Evolutionary conservation across 2,888 invertebrate genomes (phyloP).

Genomic region (Halictus ligatus): DNA sequence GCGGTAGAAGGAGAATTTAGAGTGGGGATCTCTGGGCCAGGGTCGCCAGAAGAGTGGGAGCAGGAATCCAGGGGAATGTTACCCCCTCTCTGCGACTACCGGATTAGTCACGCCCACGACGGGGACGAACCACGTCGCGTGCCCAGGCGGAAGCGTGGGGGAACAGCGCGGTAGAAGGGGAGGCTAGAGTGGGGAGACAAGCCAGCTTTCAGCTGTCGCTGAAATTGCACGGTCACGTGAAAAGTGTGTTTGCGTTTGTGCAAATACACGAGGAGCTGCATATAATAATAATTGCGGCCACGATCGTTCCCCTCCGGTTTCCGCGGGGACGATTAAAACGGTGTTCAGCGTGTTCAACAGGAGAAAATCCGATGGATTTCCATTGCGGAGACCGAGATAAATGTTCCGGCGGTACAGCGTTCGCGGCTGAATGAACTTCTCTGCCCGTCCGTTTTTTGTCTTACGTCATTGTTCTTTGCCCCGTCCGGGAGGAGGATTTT

Average conservation of each 20-base stretch:
- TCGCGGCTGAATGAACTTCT: constrained; percentile 19
- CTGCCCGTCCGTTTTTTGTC: background rate
- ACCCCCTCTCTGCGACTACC: too few relatives aligned
- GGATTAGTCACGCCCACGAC: too few relatives aligned
- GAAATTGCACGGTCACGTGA: constrained; percentile 19
- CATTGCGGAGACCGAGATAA: constrained; percentile 10
- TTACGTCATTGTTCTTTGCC: constrained; percentile 20
- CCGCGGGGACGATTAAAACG: constrained; percentile 40
- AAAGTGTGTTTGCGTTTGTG: constrained; percentile 24
- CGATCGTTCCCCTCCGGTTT: background rate
- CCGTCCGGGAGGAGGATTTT: background rate
- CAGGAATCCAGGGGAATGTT: too few relatives aligned
- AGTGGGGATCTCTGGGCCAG: too few relatives aligned
- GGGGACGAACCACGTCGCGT: too few relatives aligned
- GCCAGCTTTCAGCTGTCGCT: too few relatives aligned
- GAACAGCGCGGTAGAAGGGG: too few relatives aligned
- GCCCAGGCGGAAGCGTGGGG: too few relatives aligned
- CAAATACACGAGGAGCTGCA: constrained; percentile 12
- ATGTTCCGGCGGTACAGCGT: background rate
- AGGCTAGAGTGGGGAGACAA: too few relatives aligned
- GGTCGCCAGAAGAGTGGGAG: too few relatives aligned
- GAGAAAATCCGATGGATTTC: constrained; percentile 34
- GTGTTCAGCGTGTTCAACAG: constrained; percentile 35
- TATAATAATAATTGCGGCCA: constrained; percentile 16
- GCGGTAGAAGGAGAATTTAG: too few relatives aligned